These are phyloP conservation scores for Pseudomyrmex pallidus DNA, from an alignment of 1,140 invertebrate species.

Conservation along the genomic window DNA sequence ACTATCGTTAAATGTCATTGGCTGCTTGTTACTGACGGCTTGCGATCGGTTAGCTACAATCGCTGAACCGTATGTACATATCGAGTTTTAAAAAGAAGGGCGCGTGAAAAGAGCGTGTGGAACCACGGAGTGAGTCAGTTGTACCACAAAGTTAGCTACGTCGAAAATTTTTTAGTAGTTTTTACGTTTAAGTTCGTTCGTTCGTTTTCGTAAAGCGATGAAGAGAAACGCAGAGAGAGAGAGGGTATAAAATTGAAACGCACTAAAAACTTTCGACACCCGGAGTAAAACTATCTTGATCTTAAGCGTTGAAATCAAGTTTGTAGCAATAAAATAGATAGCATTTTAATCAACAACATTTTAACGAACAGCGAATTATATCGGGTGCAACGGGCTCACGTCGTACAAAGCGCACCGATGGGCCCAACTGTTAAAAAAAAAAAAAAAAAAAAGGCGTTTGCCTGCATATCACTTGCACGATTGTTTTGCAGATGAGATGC, in stretches of 20 bases:
- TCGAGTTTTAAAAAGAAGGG: constrained; percentile 59
- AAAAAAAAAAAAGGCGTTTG: constrained; percentile 20
- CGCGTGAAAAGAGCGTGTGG: not conserved
- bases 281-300: not conserved
- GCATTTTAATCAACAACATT: no score
- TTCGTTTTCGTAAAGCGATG: no score
- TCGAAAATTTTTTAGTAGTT: not conserved
- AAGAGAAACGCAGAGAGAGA: not conserved
- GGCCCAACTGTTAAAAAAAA: constrained; percentile 32
- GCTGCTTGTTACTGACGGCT: constrained; percentile 65
- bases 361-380: no score
- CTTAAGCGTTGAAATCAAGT: not conserved
- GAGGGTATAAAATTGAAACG: not conserved
- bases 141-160: not conserved
- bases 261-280: not conserved
- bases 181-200: no score
- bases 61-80: constrained; percentile 67
- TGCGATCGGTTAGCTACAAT: constrained; percentile 57
- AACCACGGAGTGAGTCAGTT: not conserved
- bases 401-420: not conserved
- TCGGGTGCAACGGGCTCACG: constrained; percentile 1
- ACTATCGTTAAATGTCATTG: constrained; percentile 72
- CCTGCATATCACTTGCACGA: constrained; percentile 54
- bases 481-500: constrained; percentile 45
- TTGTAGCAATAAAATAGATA: not conserved